Percentiles rank a stretch among this genome's conserved stretches.
phyloP scores from a whole-genome alignment of 2,113 vertebrate species.

The Eublepharis macularius region DNA sequence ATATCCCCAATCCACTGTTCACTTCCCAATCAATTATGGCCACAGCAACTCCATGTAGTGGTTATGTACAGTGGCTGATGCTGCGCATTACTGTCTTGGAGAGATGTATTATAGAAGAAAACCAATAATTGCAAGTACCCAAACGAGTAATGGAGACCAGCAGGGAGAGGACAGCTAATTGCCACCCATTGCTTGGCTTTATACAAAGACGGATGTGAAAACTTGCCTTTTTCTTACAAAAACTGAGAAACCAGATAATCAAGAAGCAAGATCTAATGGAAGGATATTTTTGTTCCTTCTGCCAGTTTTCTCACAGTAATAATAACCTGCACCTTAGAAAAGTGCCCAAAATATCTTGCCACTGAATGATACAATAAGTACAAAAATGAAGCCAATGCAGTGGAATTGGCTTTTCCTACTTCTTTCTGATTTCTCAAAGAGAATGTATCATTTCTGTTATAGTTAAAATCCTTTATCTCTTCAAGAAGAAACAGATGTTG shows the following conservation, averaged over 20 bases:
- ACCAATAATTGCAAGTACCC: neutral
- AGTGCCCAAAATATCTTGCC: neutral
- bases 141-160: neutral
- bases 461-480: neutral
- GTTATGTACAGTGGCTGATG: neutral
- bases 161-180: neutral
- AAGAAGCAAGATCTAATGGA: constrained; percentile 14
- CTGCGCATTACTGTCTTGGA: neutral
- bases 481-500: neutral
- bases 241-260: neutral
- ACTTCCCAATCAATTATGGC: neutral
- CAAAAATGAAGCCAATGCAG: neutral
- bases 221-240: neutral
- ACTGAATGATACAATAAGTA: neutral
- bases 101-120: neutral
- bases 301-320: neutral
- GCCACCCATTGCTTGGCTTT: neutral
- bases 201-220: neutral
- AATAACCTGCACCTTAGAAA: neutral
- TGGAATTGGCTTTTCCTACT: neutral
- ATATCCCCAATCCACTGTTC: neutral
- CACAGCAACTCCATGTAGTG: neutral
- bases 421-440: neutral
- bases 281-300: neutral
- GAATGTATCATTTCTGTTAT: neutral